These are phyloP conservation scores for Melanotaenia parkinsoni DNA, from an alignment of 2,797 vertebrate genomes.

Conservation along the genomic window DNA sequence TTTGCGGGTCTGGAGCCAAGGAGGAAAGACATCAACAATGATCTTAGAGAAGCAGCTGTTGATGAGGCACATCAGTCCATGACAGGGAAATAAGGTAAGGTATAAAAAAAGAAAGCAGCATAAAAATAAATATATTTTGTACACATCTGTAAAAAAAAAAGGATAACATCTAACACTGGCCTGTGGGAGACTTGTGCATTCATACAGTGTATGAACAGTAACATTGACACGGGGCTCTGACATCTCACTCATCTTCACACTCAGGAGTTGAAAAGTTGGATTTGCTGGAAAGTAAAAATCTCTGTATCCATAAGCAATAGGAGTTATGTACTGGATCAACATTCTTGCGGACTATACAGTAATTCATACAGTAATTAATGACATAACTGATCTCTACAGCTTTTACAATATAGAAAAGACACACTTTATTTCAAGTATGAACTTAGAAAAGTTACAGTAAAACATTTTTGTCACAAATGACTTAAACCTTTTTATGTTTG, in stretches of 20 bases:
- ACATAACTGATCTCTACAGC: neutral
- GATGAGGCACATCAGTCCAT: too few species aligned
- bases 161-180: neutral
- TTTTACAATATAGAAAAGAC: constrained; percentile 57
- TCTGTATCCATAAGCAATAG: neutral
- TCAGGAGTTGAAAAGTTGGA: neutral
- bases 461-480: constrained; percentile 44
- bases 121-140: too few species aligned
- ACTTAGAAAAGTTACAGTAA: constrained; percentile 78
- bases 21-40: too few species aligned
- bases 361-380: neutral
- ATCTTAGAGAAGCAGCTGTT: too few species aligned
- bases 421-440: constrained; percentile 72
- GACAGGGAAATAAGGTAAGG: too few species aligned
- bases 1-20: too few species aligned
- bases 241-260: neutral
- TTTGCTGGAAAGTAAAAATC: neutral
- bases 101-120: too few species aligned
- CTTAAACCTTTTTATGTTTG: constrained; percentile 5
- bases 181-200: neutral
- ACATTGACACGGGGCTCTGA: neutral
- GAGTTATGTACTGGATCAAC: neutral
- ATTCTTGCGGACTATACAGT: neutral
- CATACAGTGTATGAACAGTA: neutral
- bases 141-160: neutral